Evolutionary conservation across 2,797 vertebrate genomes (phyloP).

Genomic region (Podarcis siculus): DNA sequence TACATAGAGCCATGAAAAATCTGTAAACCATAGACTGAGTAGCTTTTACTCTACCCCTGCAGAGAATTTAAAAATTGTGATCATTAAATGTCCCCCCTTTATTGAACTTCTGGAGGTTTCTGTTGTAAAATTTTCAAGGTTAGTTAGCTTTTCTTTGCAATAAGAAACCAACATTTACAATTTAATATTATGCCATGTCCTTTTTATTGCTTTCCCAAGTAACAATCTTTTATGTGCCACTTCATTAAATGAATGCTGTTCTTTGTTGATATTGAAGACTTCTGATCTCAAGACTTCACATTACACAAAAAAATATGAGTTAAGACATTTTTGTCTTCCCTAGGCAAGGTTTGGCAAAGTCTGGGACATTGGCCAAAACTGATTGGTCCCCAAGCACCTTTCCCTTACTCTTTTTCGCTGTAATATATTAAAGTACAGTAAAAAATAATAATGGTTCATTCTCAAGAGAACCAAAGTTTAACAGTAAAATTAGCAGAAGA

Average conservation of each 20-base stretch:
- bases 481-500: not conserved
- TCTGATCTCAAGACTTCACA: not conserved
- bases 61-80: slow-evolving; percentile 16
- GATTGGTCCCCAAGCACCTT: not conserved
- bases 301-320: not conserved
- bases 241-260: not conserved
- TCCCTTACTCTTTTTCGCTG: not conserved
- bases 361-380: not conserved
- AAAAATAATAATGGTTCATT: not conserved
- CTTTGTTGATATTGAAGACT: not conserved
- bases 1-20: not conserved
- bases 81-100: not conserved
- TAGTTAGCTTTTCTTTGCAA: not conserved
- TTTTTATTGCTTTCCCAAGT: not conserved
- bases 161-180: not conserved
- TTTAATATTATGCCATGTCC: not conserved
- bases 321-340: not conserved
- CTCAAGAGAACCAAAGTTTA: not conserved
- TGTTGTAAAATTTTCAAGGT: not conserved
- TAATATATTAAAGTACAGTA: not conserved
- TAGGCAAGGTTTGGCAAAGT: not conserved
- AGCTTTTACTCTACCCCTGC: not conserved
- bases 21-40: fast-evolving
- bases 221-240: not conserved
- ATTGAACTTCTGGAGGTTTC: not conserved